Evolutionary conservation across 2,113 vertebrate genomes (phyloP).

Genomic region (zebrafish (Danio rerio)): DNA sequence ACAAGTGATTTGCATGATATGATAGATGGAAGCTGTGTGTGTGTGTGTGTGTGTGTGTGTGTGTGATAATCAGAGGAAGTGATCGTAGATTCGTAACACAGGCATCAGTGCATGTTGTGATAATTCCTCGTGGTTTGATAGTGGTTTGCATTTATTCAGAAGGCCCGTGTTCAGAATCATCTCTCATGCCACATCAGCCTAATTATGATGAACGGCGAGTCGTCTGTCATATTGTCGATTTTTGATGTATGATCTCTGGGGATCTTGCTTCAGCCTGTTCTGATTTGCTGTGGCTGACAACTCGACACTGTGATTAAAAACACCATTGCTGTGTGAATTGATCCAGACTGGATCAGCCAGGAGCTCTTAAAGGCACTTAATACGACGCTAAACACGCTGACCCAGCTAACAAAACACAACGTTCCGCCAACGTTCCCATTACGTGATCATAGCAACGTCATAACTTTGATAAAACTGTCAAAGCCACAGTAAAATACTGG

Average conservation of each 20-base stretch:
- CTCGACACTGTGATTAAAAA: background rate
- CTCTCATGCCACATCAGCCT: background rate
- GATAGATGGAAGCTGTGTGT: background rate
- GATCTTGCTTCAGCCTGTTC: background rate
- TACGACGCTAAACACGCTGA: too few species aligned
- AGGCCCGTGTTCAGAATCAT: background rate
- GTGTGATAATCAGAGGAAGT: background rate
- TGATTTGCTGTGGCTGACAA: background rate
- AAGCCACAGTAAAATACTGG: too few species aligned
- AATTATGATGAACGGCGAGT: constrained; percentile 27
- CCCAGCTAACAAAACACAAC: too few species aligned
- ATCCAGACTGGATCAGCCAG: background rate
- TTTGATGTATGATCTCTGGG: constrained; percentile 1
- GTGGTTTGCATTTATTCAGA: background rate
- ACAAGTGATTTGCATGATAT: background rate
- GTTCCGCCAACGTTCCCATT: too few species aligned
- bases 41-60: background rate
- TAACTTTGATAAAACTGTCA: too few species aligned
- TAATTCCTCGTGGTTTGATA: constrained; percentile 6
- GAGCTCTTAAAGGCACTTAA: background rate
- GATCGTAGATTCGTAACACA: background rate
- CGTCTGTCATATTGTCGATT: constrained; percentile 11
- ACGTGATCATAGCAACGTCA: too few species aligned
- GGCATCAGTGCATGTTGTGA: background rate
- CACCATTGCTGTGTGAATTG: background rate